These are phyloP conservation scores for Xyliphius kryptos DNA, from an alignment of 2,113 vertebrate species.

Conservation along the genomic window DNA sequence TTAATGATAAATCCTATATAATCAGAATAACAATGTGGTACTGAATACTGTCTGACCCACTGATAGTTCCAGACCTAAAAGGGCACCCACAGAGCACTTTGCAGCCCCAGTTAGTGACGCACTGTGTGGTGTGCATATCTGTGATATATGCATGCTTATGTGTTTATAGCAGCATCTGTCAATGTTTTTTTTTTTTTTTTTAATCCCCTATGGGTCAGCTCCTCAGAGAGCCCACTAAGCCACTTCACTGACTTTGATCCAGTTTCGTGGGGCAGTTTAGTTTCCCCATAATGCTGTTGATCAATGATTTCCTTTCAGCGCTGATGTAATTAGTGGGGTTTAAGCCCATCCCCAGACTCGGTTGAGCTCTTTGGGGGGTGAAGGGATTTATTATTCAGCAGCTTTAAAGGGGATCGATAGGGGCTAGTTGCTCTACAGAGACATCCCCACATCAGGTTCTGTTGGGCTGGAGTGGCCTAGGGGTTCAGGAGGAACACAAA, in stretches of 20 bases:
- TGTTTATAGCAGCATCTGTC: conserved; percentile 25
- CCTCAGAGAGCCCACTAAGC: conserved; percentile 67
- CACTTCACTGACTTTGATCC: conserved; percentile 77
- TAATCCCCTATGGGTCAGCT: conserved; percentile 53
- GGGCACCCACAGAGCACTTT: background rate
- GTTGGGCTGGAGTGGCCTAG: conserved; percentile 16
- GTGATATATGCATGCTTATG: conserved; percentile 14
- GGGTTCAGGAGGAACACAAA: conserved; percentile 24
- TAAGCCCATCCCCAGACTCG: conserved; percentile 63
- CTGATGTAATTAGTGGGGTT: conserved; percentile 83
- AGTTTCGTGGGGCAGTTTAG: conserved; percentile 73
- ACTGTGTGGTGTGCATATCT: conserved; percentile 30
- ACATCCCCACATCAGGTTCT: conserved; percentile 41
- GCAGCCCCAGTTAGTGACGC: background rate
- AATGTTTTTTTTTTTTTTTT: conserved; percentile 22
- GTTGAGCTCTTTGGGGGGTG: conserved; percentile 52
- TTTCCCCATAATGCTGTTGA: conserved; percentile 81
- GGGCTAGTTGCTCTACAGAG: conserved; percentile 59
- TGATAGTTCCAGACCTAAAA: background rate
- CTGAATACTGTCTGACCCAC: no score
- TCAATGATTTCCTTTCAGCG: conserved; percentile 89
- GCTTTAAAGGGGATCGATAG: conserved; percentile 77
- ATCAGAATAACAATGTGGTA: no score
- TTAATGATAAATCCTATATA: no score
- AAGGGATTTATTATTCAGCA: conserved; percentile 71